Conservation (phyloP, 2,888 invertebrate species). For the Clusia tigrina region DNA sequence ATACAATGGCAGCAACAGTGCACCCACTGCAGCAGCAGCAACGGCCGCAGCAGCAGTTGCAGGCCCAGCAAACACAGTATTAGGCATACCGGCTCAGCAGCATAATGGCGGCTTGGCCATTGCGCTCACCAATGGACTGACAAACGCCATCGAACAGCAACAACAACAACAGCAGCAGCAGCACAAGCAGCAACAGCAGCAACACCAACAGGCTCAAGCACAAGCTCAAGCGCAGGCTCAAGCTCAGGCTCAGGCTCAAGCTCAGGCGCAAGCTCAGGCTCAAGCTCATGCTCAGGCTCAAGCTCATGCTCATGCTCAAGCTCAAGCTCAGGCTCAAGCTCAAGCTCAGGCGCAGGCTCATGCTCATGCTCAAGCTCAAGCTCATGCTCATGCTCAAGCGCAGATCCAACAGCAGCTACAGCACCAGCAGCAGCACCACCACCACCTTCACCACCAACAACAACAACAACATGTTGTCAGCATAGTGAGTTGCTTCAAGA, state of each 20-base stretch:
- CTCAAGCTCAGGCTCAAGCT: conserved; percentile 36
- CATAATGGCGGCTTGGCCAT: conserved; percentile 33
- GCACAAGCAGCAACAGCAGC: conserved; percentile 43
- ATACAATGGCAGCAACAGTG: conserved; percentile 37
- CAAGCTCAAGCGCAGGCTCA: conserved; percentile 40
- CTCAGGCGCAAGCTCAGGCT: conserved; percentile 37
- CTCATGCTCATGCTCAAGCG: conserved; percentile 39
- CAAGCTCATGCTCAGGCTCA: conserved; percentile 40
- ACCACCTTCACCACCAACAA: conserved; percentile 34
- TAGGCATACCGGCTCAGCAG: conserved; percentile 31
- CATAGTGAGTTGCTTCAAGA: conserved; percentile 60
- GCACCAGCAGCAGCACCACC: conserved; percentile 23
- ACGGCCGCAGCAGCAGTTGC: conserved; percentile 40
- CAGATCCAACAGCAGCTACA: conserved; percentile 43
- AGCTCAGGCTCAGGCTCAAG: conserved; percentile 31
- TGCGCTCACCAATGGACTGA: conserved; percentile 40
- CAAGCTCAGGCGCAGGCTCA: conserved; percentile 39
- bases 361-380: conserved; percentile 35
- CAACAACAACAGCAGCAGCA: conserved; percentile 44
- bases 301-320: conserved; percentile 38
- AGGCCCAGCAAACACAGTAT: conserved; percentile 31
- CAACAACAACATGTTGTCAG: conserved; percentile 58
- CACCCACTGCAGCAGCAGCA: conserved; percentile 27
- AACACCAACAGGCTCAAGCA: conserved; percentile 35
- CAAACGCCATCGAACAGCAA: conserved; percentile 52